phyloP scores from a whole-genome alignment of 2,113 vertebrate genomes.

The Lophochroa leadbeateri region DNA sequence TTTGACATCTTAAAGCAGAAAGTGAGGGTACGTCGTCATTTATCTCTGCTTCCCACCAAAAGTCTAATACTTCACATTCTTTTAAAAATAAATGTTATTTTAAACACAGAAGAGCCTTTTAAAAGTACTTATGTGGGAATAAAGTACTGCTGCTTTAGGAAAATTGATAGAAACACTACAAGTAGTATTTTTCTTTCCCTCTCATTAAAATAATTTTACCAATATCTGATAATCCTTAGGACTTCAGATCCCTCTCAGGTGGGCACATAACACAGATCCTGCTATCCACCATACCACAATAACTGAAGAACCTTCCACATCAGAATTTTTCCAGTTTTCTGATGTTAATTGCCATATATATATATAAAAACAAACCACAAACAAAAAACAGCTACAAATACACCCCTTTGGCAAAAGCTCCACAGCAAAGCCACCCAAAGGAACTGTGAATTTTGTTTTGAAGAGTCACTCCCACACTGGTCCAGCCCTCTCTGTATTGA shows the following conservation, averaged over 20 bases:
- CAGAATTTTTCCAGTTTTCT: background rate
- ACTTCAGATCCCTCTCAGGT: background rate
- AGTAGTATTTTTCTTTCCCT: background rate
- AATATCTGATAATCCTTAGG: background rate
- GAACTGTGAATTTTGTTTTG: background rate
- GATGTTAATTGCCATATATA: background rate
- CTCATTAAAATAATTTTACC: background rate
- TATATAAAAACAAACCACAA: background rate
- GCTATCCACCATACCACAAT: background rate
- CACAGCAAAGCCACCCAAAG: background rate
- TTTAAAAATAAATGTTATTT: slow-evolving; percentile 41
- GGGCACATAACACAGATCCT: background rate
- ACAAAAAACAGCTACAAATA: background rate
- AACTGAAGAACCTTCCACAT: background rate
- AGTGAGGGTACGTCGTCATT: no score
- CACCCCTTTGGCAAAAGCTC: background rate
- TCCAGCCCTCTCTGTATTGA: background rate
- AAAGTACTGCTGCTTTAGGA: background rate
- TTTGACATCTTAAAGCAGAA: no score
- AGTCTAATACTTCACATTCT: slow-evolving; percentile 5
- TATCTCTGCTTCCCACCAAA: no score
- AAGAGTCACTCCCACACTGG: background rate
- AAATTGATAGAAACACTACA: background rate
- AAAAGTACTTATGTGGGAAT: background rate
- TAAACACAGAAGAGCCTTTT: slow-evolving; percentile 34